Evolutionary conservation across 2,797 vertebrate genomes (phyloP).

Genomic region (Eupleurogrammus muticus): DNA sequence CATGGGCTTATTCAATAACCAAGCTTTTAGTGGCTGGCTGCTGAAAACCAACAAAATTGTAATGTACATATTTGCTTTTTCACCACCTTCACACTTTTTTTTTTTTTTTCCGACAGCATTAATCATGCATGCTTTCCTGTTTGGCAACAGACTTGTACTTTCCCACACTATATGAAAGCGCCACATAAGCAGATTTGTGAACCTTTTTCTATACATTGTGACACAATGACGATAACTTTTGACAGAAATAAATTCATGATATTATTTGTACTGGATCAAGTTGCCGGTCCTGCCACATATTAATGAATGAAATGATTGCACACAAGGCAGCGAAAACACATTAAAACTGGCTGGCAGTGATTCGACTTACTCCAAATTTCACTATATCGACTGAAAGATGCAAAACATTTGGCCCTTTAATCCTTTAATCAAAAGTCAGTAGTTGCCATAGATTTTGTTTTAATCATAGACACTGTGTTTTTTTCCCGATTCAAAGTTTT

Average conservation of each 20-base stretch:
- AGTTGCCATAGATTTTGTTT: constrained; percentile 17
- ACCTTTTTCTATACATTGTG: constrained; percentile 34
- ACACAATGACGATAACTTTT: constrained; percentile 44
- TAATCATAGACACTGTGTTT: background rate
- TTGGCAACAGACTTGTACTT: constrained; percentile 40
- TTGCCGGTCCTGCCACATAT: constrained; percentile 47
- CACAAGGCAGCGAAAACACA: constrained; percentile 37
- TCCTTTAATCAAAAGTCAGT: constrained; percentile 41
- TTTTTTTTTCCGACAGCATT: constrained; percentile 38
- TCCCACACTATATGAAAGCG: constrained; percentile 33
- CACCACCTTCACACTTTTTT: constrained; percentile 50
- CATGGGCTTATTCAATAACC: constrained; percentile 33
- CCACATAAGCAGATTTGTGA: constrained; percentile 46
- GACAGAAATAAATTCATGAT: constrained; percentile 54
- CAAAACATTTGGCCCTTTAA: constrained; percentile 27
- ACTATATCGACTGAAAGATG: constrained; percentile 34
- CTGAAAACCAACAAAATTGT: constrained; percentile 30
- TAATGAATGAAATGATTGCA: constrained; percentile 41
- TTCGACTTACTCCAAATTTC: constrained; percentile 25
- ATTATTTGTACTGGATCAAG: constrained; percentile 53
- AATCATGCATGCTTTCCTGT: constrained; percentile 45
- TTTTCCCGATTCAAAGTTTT: constrained; percentile 14
- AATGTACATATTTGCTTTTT: constrained; percentile 40
- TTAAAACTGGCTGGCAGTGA: constrained; percentile 46
- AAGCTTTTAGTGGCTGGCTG: constrained; percentile 24